Evolutionary conservation across 2,797 vertebrate species (phyloP), one percentile per base, ranked within the genome.

Genomic region (Notolepis coatsorum): DNA sequence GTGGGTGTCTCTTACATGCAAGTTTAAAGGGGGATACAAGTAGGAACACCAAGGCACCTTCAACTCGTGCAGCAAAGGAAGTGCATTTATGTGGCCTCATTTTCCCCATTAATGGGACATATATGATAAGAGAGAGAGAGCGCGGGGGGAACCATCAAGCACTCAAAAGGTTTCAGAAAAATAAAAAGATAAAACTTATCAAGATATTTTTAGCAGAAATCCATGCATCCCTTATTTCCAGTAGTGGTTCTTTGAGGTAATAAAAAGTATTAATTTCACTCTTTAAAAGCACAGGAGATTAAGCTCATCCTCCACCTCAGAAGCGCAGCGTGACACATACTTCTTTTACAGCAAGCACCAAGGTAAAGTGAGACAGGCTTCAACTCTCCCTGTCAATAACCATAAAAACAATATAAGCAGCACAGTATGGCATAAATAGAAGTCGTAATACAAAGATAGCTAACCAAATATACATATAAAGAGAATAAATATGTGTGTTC

Each of bases 381-480:
- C 68, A 43, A 60, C 81, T 86, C 75, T 54, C 70, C 82, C 80
- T 57, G 51, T 83, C 83, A 75, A 79, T 66, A 56, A 78, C 56
- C 59, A 65, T 79, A 88, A 84, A 88, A 88, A 81, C 79, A 77
- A 89, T 73, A 89, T 73, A 86, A 93, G 90, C 85, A 92, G 92
- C 85, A 88, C 87, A 56, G 23, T 81, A 79, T 87, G 81, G 84
- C 78, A 75, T 82, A 88, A 80, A 89, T 87, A 47, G 52, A 71
- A 39, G 68, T 80, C 71, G 77, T 79, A 81, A 79, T 89, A 95
- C 84, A 93, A 94, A 91, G 80, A 86, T 73, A 89, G 88, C 87
- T 87, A 88, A 87, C 91, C 91, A 94, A 92, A 96, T 95, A 95
- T 95, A 95, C 92, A 95, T 90, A 92, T 80, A 84, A 91, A 91